phyloP scores from a whole-genome alignment of 2,113 vertebrate genomes.

The Cygnus buccinator region DNA sequence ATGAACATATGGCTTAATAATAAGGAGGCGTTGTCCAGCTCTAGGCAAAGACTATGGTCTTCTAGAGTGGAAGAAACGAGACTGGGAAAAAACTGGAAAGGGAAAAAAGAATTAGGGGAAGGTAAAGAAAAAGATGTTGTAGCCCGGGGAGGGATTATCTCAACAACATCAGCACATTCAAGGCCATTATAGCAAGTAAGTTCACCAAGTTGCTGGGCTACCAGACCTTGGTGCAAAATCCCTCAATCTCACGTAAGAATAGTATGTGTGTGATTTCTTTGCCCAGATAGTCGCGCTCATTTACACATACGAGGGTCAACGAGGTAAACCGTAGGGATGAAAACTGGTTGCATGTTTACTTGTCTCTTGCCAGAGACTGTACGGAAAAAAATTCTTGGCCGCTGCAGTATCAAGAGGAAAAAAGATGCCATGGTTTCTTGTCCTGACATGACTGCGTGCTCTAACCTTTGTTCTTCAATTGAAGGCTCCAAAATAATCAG shows the following conservation, averaged over 20 bases:
- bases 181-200: background rate
- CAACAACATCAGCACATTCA: background rate
- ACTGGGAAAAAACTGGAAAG: background rate
- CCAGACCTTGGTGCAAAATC: too few relatives aligned
- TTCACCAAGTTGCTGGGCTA: background rate
- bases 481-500: background rate
- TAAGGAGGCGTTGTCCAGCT: background rate
- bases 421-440: background rate
- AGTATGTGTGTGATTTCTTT: background rate
- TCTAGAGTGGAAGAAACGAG: background rate
- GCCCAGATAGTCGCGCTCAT: background rate
- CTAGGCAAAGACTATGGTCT: background rate
- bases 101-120: background rate
- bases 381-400: background rate
- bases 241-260: background rate
- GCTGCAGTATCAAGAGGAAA: background rate
- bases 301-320: background rate
- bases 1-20: background rate
- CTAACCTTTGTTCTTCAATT: background rate
- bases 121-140: background rate
- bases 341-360: background rate
- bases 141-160: background rate
- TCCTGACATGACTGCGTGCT: background rate
- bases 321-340: background rate
- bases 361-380: background rate